Conservation (phyloP, 2,113 vertebrate genomes). For the Poecilia latipinna region DNA sequence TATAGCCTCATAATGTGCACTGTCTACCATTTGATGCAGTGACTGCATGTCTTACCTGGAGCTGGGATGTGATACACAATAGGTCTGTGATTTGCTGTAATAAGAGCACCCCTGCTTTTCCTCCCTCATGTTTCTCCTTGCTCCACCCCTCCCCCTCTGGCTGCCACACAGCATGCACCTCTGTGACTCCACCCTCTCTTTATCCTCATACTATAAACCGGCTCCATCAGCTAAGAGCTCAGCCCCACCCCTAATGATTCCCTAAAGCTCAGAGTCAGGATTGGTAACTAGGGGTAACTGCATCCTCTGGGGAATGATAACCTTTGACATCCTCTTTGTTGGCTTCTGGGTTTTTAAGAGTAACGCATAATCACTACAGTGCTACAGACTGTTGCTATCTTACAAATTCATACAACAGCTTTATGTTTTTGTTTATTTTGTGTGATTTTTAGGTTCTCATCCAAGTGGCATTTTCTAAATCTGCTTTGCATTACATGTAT, state of each 20-base stretch:
- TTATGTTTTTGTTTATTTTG: neutral
- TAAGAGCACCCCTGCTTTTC: conserved; percentile 35
- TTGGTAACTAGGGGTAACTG: conserved; percentile 76
- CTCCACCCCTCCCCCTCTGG: conserved; percentile 65
- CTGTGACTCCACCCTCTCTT: conserved; percentile 52
- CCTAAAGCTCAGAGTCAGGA: conserved; percentile 35
- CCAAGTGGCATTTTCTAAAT: conserved; percentile 44
- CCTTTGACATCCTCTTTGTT: conserved; percentile 73
- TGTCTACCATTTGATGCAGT: neutral
- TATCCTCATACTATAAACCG: conserved; percentile 50
- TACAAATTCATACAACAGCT: conserved; percentile 2
- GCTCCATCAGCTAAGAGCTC: conserved; percentile 48
- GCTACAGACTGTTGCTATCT: neutral
- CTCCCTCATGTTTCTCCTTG: conserved; percentile 30
- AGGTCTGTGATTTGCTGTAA: conserved; percentile 40
- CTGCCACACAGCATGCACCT: conserved; percentile 57
- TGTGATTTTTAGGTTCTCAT: conserved; percentile 23
- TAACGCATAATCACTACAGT: neutral
- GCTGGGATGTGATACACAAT: conserved; percentile 45
- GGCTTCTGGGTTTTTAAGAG: conserved; percentile 28
- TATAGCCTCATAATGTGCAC: conserved; percentile 3
- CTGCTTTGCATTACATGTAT: conserved; percentile 41
- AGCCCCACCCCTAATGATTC: conserved; percentile 50
- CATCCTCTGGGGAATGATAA: conserved; percentile 67
- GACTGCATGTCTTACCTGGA: conserved; percentile 64